A percentile compares a stretch with the other conserved stretches of the same genome.
phyloP scores from a whole-genome alignment of 2,113 vertebrate genomes.

The Toxotes jaculatrix region DNA sequence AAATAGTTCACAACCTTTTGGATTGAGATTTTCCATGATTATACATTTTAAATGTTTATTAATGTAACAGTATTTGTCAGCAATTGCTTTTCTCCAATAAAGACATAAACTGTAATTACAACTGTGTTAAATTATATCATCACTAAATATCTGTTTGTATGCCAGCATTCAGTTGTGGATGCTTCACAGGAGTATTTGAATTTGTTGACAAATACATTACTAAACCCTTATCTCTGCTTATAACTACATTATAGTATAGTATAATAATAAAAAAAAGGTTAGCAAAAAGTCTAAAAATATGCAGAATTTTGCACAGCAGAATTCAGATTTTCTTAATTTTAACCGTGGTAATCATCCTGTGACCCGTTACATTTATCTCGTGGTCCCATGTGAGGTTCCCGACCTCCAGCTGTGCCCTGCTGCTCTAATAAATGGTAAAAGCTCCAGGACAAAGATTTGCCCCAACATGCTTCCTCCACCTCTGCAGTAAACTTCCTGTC shows the following conservation, averaged over 20 bases:
- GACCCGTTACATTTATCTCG: not conserved
- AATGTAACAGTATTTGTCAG: not conserved
- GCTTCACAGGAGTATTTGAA: not conserved
- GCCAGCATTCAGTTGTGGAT: not conserved
- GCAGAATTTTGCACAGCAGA: too few species aligned
- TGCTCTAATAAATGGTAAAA: not conserved
- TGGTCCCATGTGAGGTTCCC: not conserved
- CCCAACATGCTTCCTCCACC: not conserved
- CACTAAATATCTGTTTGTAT: not conserved
- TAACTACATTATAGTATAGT: not conserved
- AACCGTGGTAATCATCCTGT: not conserved
- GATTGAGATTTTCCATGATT: not conserved
- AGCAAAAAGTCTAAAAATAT: too few species aligned
- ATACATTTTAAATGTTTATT: not conserved
- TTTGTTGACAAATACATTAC: not conserved
- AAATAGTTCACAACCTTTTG: not conserved
- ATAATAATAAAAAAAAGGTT: too few species aligned
- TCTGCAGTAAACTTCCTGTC: slow-evolving; percentile 15
- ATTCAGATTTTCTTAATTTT: not conserved
- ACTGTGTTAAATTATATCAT: not conserved
- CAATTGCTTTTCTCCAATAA: not conserved
- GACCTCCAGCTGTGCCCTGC: not conserved
- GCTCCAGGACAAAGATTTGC: slow-evolving; percentile 23
- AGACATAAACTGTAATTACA: not conserved
- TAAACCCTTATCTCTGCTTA: not conserved